Conservation (phyloP, 2,113 vertebrate genomes). For the Crotophaga sulcirostris region DNA sequence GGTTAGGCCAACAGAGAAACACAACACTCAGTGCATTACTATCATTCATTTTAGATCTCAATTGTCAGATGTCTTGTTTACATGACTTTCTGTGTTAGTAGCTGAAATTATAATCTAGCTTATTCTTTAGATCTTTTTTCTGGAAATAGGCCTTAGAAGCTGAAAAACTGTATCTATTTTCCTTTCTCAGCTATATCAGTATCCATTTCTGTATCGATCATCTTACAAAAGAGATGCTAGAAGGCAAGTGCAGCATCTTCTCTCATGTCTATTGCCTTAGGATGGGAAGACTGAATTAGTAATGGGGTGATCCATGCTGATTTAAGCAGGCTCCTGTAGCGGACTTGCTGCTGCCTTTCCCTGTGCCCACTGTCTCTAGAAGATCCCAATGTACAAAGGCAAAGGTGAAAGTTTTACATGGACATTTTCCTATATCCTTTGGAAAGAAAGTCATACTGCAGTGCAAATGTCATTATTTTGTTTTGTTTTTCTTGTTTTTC, state of each 20-base stretch:
- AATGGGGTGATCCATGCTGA: background rate
- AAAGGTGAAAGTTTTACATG: background rate
- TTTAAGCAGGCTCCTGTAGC: background rate
- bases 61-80: background rate
- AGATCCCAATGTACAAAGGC: background rate
- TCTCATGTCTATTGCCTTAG: background rate
- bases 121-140: background rate
- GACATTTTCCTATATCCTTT: background rate
- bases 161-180: background rate
- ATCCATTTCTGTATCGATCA: background rate
- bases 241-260: background rate
- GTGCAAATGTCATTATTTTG: background rate
- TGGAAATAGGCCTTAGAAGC: background rate
- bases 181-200: background rate
- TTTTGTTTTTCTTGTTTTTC: background rate
- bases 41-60: background rate
- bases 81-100: background rate
- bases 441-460: background rate
- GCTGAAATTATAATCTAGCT: background rate
- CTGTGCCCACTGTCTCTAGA: background rate
- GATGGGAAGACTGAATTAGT: background rate
- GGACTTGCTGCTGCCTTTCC: background rate
- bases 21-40: background rate
- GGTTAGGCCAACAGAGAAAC: background rate
- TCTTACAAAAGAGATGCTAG: background rate